These are phyloP conservation scores for Macrosteles quadrilineatus DNA, from an alignment of 1,140 invertebrate genomes.

Conservation along the genomic window DNA sequence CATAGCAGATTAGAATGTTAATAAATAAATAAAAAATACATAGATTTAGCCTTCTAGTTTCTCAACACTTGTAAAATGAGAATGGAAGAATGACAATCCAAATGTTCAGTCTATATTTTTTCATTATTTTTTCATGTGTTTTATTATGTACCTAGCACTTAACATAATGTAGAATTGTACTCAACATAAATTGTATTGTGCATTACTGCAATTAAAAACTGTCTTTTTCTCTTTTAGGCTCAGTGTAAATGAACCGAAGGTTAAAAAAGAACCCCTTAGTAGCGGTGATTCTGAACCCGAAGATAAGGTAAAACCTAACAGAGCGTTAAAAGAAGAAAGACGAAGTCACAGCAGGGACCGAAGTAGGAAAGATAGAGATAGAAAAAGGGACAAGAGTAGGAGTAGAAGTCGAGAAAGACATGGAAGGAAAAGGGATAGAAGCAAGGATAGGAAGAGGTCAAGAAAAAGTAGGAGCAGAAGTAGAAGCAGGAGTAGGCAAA, in stretches of 20 bases:
- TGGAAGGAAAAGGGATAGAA: constrained; percentile 44
- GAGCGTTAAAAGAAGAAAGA: constrained; percentile 42
- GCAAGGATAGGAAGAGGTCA: constrained; percentile 39
- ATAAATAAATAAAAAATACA: background rate
- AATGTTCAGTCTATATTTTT: background rate
- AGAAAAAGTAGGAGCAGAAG: constrained; percentile 45
- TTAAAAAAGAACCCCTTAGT: constrained; percentile 37
- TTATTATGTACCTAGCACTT: no score
- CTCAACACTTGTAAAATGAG: no score
- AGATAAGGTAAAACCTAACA: constrained; percentile 39
- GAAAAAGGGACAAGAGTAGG: constrained; percentile 42
- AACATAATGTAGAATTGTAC: no score
- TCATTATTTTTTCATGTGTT: constrained; percentile 1
- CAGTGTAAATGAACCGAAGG: constrained; percentile 15
- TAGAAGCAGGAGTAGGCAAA: constrained; percentile 44
- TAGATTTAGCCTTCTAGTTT: no score
- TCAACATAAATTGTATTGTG: no score
- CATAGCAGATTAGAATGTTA: background rate
- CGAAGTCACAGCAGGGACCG: constrained; percentile 46
- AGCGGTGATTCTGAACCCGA: constrained; percentile 28
- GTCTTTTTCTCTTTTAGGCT: constrained; percentile 13
- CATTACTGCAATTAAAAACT: no score
- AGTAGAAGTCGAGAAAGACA: constrained; percentile 49
- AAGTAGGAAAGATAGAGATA: constrained; percentile 48
- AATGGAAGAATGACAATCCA: no score